Base-by-base conservation (phyloP, 2,113 vertebrate genomes). In the Phycodurus eques region DNA sequence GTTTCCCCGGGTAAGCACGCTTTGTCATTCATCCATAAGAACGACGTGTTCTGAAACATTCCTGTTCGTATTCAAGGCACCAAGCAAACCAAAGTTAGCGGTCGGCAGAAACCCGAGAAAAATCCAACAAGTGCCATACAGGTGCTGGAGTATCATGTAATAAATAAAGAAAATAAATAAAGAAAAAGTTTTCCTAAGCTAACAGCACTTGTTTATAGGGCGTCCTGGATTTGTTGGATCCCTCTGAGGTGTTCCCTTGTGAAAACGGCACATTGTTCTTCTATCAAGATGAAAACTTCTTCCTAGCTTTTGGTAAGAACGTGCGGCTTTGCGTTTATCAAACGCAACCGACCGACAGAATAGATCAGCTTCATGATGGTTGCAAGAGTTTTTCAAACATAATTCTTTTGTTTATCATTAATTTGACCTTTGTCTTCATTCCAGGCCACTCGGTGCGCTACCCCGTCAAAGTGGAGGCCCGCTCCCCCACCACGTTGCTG, bases 231-330 rank as follows among this genome's bases (percentile, higher is more conserved):
- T 3, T 20, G 54, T 22, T 91, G 22, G 71, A 49, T 53, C 51
- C 82, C 4, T 11, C 47, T 31, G 85, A 89, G 4, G 85, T 85
- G 47, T 91, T 90, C 81, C 85, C 86, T 0, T 92, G 92, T 91
- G 89, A 90, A 75, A 83, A 80, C n/a, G 51, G 73, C 9, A 88
- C 90, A 0, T 12, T 81, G 3, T 91, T 87, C 72, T 86, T 92
- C 43, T 67, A 81, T 22, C 90, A 91, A 65, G 86, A 88, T 31
- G 68, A 83, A 12, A 22, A 84, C 70, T 80, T 92, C 73, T 84
- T 91, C 35, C 80, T 92, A n/a, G 82, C 82, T 5, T 20, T 89
- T 31, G 92, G 92, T 91, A 71, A 87, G 66, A 20, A 47, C 56
- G 20, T 8, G 22, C 20, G 9, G 1, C 56, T 12, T 7, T 20